A percentile compares a stretch with the other conserved stretches of the same genome.
Conservation (phyloP, 2,113 vertebrate genomes). For the Strix uralensis region DNA sequence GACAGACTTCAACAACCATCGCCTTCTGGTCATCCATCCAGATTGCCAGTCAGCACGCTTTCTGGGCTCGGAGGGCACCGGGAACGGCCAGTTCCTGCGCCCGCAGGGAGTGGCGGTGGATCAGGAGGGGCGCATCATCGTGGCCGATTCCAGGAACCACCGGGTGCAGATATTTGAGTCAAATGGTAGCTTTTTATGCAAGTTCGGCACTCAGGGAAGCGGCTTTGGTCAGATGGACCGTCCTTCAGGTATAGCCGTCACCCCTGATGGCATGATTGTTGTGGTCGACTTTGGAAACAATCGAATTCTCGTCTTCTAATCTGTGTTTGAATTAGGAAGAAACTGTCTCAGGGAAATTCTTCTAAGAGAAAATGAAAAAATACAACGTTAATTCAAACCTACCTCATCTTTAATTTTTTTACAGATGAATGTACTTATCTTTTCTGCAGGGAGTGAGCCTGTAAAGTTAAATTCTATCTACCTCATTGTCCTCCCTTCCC, state of each 20-base stretch:
- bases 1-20: constrained; percentile 99
- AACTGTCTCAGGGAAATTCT: constrained; percentile 97
- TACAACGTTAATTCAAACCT: constrained; percentile 92
- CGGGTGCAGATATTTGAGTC: constrained; percentile 97
- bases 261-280: constrained; percentile 95
- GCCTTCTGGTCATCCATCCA: constrained; percentile 93
- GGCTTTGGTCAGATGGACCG: constrained; percentile 99
- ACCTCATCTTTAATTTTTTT: constrained; percentile 93
- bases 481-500: constrained; percentile 75
- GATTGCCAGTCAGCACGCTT: constrained; percentile 97
- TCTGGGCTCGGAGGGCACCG: constrained; percentile 92
- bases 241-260: constrained; percentile 94
- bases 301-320: constrained; percentile 94
- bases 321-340: constrained; percentile 71
- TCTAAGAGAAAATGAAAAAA: constrained; percentile 79
- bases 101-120: constrained; percentile 95
- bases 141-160: constrained; percentile 98
- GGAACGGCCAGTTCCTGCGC: constrained; percentile 94
- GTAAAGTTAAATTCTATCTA: constrained; percentile 89
- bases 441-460: constrained; percentile 92
- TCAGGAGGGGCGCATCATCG: constrained; percentile 96
- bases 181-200: constrained; percentile 98
- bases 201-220: constrained; percentile 95
- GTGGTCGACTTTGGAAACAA: constrained; percentile 99
- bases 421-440: constrained; percentile 95